A percentile compares a stretch with the other conserved stretches of the same genome.
Evolutionary conservation across 1,140 invertebrate genomes (phyloP).

Genomic region (Radopholus similis): DNA sequence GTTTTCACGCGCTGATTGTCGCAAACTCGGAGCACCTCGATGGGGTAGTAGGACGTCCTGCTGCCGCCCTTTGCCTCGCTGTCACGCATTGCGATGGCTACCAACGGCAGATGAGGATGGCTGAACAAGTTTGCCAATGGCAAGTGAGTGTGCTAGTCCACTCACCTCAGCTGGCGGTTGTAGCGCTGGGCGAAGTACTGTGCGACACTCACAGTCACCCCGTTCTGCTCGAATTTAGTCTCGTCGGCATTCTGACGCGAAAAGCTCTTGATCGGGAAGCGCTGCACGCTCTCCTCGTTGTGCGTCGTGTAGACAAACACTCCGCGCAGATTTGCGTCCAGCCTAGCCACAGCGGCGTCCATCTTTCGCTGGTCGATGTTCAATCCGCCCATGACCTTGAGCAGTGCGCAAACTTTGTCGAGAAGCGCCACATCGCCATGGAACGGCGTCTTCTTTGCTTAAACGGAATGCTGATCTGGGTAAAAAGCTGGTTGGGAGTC

Average conservation of each 20-base stretch:
- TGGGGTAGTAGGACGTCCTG: constrained; percentile 14
- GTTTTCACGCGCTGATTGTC: constrained; percentile 17
- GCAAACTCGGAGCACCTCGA: constrained; percentile 3
- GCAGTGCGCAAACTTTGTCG: neutral
- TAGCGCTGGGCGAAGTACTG: constrained; percentile 1
- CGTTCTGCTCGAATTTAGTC: neutral
- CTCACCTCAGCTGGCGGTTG: neutral
- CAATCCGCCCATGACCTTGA: neutral
- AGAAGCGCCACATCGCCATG: constrained; percentile 8
- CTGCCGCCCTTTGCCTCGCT: constrained; percentile 13
- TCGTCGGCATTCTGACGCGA: neutral
- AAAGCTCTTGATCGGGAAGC: constrained; percentile 2
- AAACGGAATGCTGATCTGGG: neutral
- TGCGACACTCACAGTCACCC: neutral
- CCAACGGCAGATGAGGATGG: constrained; percentile 5
- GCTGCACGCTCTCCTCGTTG: neutral
- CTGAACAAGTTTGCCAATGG: neutral
- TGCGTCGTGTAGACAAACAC: constrained; percentile 4
- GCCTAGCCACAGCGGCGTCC: neutral
- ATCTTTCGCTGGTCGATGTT: neutral
- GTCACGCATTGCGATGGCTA: neutral
- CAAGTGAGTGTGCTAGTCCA: no score
- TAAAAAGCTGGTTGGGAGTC: neutral
- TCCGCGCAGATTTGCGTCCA: constrained; percentile 1
- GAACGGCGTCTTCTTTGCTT: constrained; percentile 13